Conservation (phyloP, 1,140 invertebrate genomes). For the Bombus huntii region DNA sequence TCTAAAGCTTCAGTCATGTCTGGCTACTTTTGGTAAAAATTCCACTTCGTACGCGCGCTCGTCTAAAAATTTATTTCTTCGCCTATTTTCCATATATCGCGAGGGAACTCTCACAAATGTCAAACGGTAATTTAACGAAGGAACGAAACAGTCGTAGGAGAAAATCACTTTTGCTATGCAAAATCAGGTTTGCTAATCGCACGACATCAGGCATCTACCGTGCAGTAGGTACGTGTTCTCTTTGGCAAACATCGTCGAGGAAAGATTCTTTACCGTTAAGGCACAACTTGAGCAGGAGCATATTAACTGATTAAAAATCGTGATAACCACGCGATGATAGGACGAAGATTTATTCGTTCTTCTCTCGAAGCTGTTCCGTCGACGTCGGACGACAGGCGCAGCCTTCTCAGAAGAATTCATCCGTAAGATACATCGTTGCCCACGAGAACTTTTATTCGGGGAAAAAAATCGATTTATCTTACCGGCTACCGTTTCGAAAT, state of each 20-base stretch:
- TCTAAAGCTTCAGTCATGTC: too few species aligned
- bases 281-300: conserved; percentile 22
- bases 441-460: not conserved
- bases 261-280: conserved; percentile 41
- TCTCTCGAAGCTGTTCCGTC: not conserved
- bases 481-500: not conserved
- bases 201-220: not conserved
- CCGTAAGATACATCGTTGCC: not conserved
- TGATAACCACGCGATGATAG: conserved; percentile 37
- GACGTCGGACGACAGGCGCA: not conserved
- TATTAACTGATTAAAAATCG: conserved; percentile 41
- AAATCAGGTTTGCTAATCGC: conserved; percentile 27
- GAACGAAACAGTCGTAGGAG: too few species aligned
- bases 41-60: too few species aligned
- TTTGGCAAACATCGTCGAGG: conserved; percentile 17
- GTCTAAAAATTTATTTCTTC: too few species aligned
- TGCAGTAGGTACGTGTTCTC: conserved; percentile 21
- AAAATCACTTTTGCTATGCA: not conserved
- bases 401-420: conserved; percentile 8
- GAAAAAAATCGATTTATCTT: not conserved
- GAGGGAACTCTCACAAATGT: too few species aligned
- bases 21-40: too few species aligned
- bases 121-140: too few species aligned
- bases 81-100: too few species aligned
- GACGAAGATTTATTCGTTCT: conserved; percentile 29